A percentile compares a stretch with the other conserved stretches of the same genome.
Evolutionary conservation across 2,888 invertebrate species (phyloP).

Genomic region (Agrotis clavis): DNA sequence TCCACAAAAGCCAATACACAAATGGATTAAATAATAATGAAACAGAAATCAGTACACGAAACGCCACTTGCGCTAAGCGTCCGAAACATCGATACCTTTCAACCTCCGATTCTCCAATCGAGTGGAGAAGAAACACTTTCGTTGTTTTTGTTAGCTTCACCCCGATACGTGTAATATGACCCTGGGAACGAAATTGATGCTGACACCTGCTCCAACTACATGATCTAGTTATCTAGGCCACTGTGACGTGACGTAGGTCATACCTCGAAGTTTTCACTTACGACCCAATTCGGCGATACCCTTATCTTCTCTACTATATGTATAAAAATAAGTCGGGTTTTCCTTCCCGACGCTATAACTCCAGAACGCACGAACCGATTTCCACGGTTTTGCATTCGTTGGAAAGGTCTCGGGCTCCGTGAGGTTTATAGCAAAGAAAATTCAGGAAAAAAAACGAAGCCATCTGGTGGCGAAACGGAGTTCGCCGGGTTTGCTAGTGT

Average conservation of each 20-base stretch:
- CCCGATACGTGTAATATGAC: conserved; percentile 37
- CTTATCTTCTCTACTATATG: no score
- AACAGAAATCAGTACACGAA: conserved; percentile 37
- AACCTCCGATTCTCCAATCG: conserved; percentile 32
- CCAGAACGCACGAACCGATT: no score
- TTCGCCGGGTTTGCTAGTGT: no score
- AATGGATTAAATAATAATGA: conserved; percentile 34
- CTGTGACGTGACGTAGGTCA: not conserved
- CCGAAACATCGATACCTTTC: conserved; percentile 26
- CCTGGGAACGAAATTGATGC: conserved; percentile 48
- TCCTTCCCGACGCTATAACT: no score
- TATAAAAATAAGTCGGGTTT: no score
- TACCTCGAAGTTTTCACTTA: conserved; percentile 10
- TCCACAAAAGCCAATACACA: conserved; percentile 2
- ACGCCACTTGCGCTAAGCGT: conserved; percentile 32
- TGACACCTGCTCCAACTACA: conserved; percentile 34
- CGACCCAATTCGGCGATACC: conserved; percentile 2
- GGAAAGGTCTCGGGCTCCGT: no score
- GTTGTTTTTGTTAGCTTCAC: conserved; percentile 37
- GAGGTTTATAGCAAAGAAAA: no score
- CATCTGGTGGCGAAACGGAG: no score
- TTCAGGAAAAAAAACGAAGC: no score
- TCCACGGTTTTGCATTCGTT: no score
- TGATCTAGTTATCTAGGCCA: conserved; percentile 29
- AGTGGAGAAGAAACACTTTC: conserved; percentile 35